phyloP scores from a whole-genome alignment of 64 coral and sea anemone genomes.

The Actinia tenebrosa region DNA sequence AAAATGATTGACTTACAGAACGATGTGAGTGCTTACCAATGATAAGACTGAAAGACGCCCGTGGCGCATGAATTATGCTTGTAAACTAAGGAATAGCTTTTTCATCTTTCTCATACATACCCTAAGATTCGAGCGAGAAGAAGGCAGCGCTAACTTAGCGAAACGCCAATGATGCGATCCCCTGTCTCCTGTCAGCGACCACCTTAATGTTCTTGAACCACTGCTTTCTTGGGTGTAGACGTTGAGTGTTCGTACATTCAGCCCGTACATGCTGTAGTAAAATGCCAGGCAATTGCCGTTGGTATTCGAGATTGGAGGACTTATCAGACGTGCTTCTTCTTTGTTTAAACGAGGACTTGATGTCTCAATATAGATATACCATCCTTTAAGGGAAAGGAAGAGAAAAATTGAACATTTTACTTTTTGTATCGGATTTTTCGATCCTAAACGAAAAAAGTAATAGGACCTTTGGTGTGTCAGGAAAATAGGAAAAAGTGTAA shows the following conservation, averaged over 20 bases:
- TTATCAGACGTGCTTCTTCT: conserved; percentile 68
- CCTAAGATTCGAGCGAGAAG: not conserved
- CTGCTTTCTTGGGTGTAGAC: conserved; percentile 52
- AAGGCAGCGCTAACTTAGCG: not conserved
- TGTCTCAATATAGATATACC: conserved; percentile 76
- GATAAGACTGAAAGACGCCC: too few relatives aligned
- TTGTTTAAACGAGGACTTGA: conserved; percentile 76
- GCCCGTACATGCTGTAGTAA: conserved; percentile 67
- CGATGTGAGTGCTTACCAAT: too few relatives aligned
- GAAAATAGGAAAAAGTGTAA: too few relatives aligned
- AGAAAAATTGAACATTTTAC: not conserved
- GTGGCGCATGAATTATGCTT: not conserved
- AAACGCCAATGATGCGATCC: not conserved
- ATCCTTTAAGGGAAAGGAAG: not conserved
- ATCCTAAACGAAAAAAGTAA: too few relatives aligned
- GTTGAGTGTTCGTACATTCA: conserved; percentile 55
- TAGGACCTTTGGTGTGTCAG: not conserved
- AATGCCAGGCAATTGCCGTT: conserved; percentile 69
- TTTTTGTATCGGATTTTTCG: not conserved
- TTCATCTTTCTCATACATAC: not conserved
- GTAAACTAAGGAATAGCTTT: not conserved
- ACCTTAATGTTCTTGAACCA: conserved; percentile 35
- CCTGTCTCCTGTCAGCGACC: conserved; percentile 39
- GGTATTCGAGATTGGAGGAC: conserved; percentile 24
- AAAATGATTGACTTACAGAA: too few relatives aligned